Base-by-base conservation (phyloP, 2,797 vertebrate genomes). In the Huso huso region DNA sequence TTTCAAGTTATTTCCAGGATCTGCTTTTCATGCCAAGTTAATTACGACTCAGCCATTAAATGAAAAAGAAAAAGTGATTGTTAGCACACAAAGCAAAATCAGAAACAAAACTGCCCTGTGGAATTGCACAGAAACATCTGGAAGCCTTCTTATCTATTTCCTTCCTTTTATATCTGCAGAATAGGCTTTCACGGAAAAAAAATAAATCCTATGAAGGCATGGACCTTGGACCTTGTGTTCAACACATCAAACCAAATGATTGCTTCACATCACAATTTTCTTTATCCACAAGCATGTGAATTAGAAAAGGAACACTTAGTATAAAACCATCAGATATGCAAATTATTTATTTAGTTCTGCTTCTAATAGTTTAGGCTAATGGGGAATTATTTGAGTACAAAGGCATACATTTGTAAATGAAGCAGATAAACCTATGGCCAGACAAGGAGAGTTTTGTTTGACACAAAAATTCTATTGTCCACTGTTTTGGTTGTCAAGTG, bases 381-480 rank as follows among this genome's bases (percentile, higher is more conserved):
- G 71, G 81, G 82, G 85, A 89, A 87, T 86, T 83, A 83, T 88
- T 87, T 83, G 84, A 80, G 84, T 81, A 93, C 89, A 92, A 91
- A 80, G 85, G 86, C 81, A 87, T 88, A 90, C 84, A 89, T 92
- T 93, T 93, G 90, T 92, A 92, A 91, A 90, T 92, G 85, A 81
- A 87, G 83, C 84, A 85, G 89, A 93, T 90, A 90, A 92, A 84
- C 84, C 81, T 77, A 76, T 82, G 86, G 79, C 73, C 70, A 82
- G 85, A 93, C 89, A 93, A 92, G 87, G 86, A 81, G 76, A 71
- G 85, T 89, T 93, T 92, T 93, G 90, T 93, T 81, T 80, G 69
- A 88, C 86, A 94, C 90, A 92, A 86, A 86, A 92, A 92, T 93
- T 89, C 89, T 89, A 89, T 93, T 93, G 89, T 92, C 79, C 80